A percentile compares a stretch with the other conserved stretches of the same genome.
Evolutionary conservation across 2,888 invertebrate genomes (phyloP).

Genomic region (Cataglyphis albicans): DNA sequence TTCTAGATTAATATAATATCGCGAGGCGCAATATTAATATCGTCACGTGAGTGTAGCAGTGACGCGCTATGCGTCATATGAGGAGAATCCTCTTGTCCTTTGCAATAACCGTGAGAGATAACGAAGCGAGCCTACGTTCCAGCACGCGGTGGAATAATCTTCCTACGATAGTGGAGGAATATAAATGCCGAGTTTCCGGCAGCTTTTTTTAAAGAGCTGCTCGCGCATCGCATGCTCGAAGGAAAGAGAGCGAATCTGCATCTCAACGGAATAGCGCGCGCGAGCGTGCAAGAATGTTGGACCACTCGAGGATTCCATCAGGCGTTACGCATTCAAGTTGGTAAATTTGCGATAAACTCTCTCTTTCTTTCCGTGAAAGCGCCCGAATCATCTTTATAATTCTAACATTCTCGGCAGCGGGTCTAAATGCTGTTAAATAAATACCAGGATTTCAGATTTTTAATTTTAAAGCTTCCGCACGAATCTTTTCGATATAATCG

Average conservation of each 20-base stretch:
- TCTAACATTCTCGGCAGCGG: neutral
- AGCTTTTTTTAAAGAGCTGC: slow-evolving; percentile 17
- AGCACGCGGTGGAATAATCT: slow-evolving; percentile 68
- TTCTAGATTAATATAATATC: slow-evolving; percentile 71
- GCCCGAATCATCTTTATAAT: neutral
- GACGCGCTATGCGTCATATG: slow-evolving; percentile 75
- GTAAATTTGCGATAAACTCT: slow-evolving; percentile 24
- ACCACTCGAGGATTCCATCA: neutral
- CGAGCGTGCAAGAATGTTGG: slow-evolving; percentile 12
- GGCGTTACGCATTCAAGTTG: neutral
- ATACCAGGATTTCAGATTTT: neutral
- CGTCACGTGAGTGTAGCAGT: slow-evolving; percentile 62
- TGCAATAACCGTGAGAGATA: slow-evolving; percentile 76
- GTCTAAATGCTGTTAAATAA: neutral
- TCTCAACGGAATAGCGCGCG: neutral
- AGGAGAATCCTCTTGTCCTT: slow-evolving; percentile 57
- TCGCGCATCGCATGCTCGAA: neutral
- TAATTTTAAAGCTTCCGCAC: neutral
- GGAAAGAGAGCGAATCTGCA: slow-evolving; percentile 22
- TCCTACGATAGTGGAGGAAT: slow-evolving; percentile 67
- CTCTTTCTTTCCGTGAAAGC: slow-evolving; percentile 1
- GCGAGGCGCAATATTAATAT: slow-evolving; percentile 74
- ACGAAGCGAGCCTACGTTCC: slow-evolving; percentile 68
- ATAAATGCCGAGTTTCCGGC: slow-evolving; percentile 64
- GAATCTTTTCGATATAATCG: neutral